These are phyloP conservation scores for Conops quadrifasciatus DNA, from an alignment of 2,888 invertebrate genomes.

Conservation along the genomic window DNA sequence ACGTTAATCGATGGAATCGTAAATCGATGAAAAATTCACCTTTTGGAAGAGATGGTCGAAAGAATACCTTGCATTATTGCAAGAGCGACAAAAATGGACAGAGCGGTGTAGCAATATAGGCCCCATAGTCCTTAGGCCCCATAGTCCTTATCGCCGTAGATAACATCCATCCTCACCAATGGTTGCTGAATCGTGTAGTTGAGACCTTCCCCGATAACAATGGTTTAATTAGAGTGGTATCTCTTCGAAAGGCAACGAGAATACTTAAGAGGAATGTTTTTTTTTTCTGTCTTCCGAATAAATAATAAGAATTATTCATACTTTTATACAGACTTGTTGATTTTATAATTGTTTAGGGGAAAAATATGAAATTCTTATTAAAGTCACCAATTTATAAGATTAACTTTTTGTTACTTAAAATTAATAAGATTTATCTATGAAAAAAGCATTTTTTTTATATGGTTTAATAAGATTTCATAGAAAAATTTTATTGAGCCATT, in stretches of 20 bases:
- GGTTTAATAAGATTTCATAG: no score
- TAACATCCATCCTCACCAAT: not conserved
- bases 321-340: no score
- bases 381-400: no score
- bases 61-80: not conserved
- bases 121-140: no score
- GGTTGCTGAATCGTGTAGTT: not conserved
- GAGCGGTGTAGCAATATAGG: not conserved
- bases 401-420: no score
- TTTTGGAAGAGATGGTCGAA: not conserved
- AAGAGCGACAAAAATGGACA: conserved; percentile 13
- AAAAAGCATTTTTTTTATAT: no score
- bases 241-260: conserved; percentile 4
- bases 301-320: no score
- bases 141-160: conserved; percentile 9
- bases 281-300: no score
- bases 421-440: no score
- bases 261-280: not conserved
- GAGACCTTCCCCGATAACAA: conserved; percentile 1
- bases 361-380: no score
- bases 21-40: not conserved
- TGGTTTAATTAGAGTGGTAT: not conserved
- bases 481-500: no score
- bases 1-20: conserved; percentile 12
- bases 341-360: no score